Percentiles rank a stretch among this genome's conserved stretches.
phyloP scores from a whole-genome alignment of 53 echinoderm and acorn worm genomes.

The Stichopus horrens region DNA sequence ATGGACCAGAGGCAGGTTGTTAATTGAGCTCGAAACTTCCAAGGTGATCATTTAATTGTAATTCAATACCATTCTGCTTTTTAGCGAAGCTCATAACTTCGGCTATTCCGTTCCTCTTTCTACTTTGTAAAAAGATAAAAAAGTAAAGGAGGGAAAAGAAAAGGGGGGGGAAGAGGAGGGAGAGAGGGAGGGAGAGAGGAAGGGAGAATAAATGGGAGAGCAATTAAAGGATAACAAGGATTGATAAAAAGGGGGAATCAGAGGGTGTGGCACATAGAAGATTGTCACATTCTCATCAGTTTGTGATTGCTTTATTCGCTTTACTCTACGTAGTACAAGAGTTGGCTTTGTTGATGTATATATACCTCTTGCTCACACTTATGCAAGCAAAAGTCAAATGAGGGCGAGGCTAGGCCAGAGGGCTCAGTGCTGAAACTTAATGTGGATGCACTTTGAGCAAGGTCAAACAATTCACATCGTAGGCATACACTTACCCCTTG shows the following conservation, averaged over 20 bases:
- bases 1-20: background rate
- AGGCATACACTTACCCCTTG: too few relatives aligned
- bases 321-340: too few relatives aligned
- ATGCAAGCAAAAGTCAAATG: too few relatives aligned
- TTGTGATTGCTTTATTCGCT: too few relatives aligned
- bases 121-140: too few relatives aligned
- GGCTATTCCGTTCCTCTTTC: background rate
- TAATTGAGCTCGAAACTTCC: background rate
- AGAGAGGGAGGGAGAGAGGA: background rate
- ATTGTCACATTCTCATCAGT: too few relatives aligned
- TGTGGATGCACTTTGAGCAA: too few relatives aligned
- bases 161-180: background rate
- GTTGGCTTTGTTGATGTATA: too few relatives aligned
- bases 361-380: too few relatives aligned
- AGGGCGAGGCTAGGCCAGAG: too few relatives aligned
- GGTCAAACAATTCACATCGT: too few relatives aligned
- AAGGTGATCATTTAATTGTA: conserved; percentile 2
- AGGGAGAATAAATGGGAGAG: background rate
- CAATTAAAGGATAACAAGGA: background rate
- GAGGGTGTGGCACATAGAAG: background rate
- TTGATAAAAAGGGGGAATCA: background rate
- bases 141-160: background rate
- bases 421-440: too few relatives aligned
- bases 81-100: background rate
- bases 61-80: background rate